These are phyloP conservation scores for Sceloporus tristichus DNA, from an alignment of 2,113 vertebrate species.

Conservation along the genomic window DNA sequence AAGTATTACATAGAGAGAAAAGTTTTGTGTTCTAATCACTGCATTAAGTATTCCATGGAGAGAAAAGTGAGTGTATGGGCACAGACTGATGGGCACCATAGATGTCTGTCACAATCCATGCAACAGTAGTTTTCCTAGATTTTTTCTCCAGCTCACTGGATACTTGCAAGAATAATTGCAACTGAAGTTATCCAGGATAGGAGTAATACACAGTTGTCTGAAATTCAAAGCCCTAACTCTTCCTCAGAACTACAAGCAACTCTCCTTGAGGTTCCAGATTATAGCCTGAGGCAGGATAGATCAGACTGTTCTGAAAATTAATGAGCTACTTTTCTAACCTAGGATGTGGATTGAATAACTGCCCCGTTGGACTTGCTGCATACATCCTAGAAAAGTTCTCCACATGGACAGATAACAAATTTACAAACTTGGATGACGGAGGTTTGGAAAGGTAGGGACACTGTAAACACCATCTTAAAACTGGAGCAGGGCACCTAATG, in stretches of 20 bases:
- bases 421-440: constrained; percentile 80
- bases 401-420: constrained; percentile 82
- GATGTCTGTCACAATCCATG: neutral
- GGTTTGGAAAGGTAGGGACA: constrained; percentile 85
- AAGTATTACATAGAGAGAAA: too few relatives aligned
- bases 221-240: neutral
- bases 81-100: neutral
- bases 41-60: neutral
- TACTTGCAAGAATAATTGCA: neutral
- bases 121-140: neutral
- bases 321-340: constrained; percentile 24
- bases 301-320: neutral
- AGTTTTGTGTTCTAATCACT: neutral
- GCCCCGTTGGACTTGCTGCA: constrained; percentile 87
- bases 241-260: neutral
- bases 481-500: neutral
- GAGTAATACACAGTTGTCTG: neutral
- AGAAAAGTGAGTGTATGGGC: neutral
- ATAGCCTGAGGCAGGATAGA: neutral
- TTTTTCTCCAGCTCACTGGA: neutral
- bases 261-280: neutral
- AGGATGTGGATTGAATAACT: constrained; percentile 88
- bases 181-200: neutral
- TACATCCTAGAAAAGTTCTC: constrained; percentile 92
- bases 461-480: constrained; percentile 10